phyloP scores from a whole-genome alignment of 2,888 invertebrate genomes.

The Apamea monoglypha region DNA sequence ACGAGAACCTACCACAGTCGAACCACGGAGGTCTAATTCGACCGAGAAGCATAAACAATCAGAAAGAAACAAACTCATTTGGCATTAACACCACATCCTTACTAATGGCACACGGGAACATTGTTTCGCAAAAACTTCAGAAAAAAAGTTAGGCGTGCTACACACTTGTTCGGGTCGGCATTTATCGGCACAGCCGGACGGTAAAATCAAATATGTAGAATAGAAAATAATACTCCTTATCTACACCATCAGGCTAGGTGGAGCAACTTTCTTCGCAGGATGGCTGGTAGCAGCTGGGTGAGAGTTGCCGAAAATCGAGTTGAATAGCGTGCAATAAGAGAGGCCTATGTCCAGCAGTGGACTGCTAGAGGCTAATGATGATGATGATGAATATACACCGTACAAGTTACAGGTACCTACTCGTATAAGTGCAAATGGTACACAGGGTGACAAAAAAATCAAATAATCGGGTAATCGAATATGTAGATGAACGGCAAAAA shows the following conservation, averaged over 20 bases:
- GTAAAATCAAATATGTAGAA: not conserved
- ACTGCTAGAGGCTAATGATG: no score
- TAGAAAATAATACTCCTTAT: not conserved
- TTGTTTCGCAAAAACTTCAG: constrained; percentile 80
- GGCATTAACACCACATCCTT: constrained; percentile 73
- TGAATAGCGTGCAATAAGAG: no score
- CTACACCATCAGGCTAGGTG: no score
- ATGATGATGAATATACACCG: no score
- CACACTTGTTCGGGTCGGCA: not conserved
- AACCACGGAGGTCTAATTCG: constrained; percentile 69
- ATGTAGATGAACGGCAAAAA: not conserved
- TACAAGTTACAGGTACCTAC: no score
- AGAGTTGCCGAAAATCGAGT: no score
- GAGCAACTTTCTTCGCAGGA: no score
- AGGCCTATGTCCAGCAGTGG: no score
- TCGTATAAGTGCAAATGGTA: not conserved
- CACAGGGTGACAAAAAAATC: not conserved
- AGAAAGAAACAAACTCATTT: constrained; percentile 78
- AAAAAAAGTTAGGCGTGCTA: constrained; percentile 71
- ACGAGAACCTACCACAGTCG: constrained; percentile 45
- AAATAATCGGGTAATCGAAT: not conserved
- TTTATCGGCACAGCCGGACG: not conserved
- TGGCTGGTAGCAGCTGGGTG: no score
- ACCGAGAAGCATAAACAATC: constrained; percentile 74
- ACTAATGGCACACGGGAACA: constrained; percentile 79